Evolutionary conservation across 2,797 vertebrate species (phyloP).

Genomic region (Bradypus variegatus): DNA sequence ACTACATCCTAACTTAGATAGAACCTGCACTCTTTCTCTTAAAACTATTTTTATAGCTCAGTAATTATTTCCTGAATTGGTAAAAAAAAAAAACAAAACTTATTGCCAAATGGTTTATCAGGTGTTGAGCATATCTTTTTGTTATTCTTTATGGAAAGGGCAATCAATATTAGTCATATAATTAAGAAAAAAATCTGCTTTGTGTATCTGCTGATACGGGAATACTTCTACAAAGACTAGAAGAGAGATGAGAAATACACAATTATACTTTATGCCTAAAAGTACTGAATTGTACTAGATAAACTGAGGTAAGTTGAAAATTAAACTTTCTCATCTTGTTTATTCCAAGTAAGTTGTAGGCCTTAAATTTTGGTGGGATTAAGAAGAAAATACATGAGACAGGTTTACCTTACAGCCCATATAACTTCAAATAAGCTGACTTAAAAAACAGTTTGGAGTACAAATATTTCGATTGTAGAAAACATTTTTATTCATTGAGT

Average conservation of each 20-base stretch:
- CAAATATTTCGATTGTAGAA: neutral
- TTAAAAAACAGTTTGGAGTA: neutral
- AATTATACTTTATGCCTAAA: slow-evolving; percentile 8
- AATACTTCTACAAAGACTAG: neutral
- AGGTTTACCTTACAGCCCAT: neutral
- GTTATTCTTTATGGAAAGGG: slow-evolving; percentile 17
- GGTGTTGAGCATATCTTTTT: slow-evolving; percentile 30
- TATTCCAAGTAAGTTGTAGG: neutral
- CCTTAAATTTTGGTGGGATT: slow-evolving; percentile 30
- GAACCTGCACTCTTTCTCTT: neutral
- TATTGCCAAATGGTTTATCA: neutral
- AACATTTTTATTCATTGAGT: slow-evolving; percentile 10
- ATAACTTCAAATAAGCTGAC: slow-evolving; percentile 14
- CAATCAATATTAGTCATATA: slow-evolving; percentile 9
- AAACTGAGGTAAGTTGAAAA: slow-evolving; percentile 19
- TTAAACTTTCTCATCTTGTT: neutral
- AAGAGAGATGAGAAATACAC: slow-evolving; percentile 5
- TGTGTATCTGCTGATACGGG: neutral
- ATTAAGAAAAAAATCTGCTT: neutral
- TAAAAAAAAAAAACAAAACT: neutral
- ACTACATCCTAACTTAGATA: neutral
- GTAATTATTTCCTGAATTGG: slow-evolving; percentile 1
- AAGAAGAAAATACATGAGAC: neutral
- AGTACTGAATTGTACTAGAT: neutral
- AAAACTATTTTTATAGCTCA: neutral